Evolutionary conservation across 1,140 invertebrate species (phyloP), one percentile per base, ranked within the genome.

Genomic region (Aphaenogaster floridana): DNA sequence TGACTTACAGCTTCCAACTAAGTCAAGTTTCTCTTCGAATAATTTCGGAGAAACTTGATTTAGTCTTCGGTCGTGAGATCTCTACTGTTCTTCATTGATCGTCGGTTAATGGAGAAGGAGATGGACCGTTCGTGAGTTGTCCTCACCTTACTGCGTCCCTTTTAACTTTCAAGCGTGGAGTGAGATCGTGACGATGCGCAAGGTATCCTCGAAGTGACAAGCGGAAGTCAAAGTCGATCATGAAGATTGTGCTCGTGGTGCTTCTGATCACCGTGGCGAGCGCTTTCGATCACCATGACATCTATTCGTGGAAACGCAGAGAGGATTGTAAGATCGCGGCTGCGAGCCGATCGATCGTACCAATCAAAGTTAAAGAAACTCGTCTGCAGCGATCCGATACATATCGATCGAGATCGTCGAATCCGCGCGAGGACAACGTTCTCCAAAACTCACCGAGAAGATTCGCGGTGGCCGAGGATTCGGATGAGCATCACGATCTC

Each of bases 141-240:
- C 2, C 13, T 15, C 5, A 66, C 3, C 11, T 21, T n/a, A 63
- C 9, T 63, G 39, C 48, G 8, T 17, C 15, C 21, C 39, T 57
- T 57, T 13, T 21, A 17, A 81, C n/a, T 45, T 28, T 71, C 17
- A 9, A 72, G 54, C 28, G 68, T 36, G 66, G 39, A 36, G 42
- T 84, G 80, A 84, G 28, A 59, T 13, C 28, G 28, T 48, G 42
- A 84, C 48, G 69, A 63, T 57, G 69, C 42, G 28, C 54, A n/a
- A 61, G 13, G 8, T 45, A 61, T 84, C 42, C 68, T 50, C 45
- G 69, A 84, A 76, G 71, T 76, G 57, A n/a, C 48, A 84, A 76
- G 42, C 79, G 28, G 54, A 84, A 74, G 80, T 84, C 45, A 59
- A 57, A 83, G 42, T 36, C 15, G 85, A 90, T 63, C 89, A 90